phyloP scores from a whole-genome alignment of 2,888 invertebrate species.

The Chaetogeoica ovagalla region DNA sequence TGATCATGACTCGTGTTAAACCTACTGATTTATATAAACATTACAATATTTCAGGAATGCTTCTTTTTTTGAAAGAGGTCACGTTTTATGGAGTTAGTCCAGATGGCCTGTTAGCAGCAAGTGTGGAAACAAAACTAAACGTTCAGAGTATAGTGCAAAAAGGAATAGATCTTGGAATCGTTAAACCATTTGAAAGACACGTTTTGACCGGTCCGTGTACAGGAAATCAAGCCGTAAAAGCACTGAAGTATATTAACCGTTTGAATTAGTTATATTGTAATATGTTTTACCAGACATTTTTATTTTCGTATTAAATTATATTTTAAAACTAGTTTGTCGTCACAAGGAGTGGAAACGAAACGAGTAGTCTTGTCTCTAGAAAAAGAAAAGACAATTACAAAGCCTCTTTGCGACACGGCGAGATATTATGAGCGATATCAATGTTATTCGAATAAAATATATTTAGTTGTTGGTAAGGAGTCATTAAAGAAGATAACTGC shows the following conservation, averaged over 20 bases:
- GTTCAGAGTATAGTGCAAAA: constrained; percentile 20
- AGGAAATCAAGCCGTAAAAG: constrained; percentile 24
- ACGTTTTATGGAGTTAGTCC: constrained; percentile 20
- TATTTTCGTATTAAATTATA: background rate
- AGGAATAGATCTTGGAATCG: constrained; percentile 30
- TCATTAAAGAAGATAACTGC: background rate
- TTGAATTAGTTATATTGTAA: background rate
- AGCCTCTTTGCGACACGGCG: background rate
- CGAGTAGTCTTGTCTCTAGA: constrained; percentile 21
- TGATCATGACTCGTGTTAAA: background rate
- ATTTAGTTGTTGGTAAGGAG: constrained; percentile 26
- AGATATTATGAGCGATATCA: background rate
- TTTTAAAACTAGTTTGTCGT: constrained; percentile 16
- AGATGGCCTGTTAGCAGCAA: background rate
- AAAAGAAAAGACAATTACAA: background rate
- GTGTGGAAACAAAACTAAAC: constrained; percentile 3
- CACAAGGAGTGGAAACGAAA: constrained; percentile 23
- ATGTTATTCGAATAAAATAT: constrained; percentile 16
- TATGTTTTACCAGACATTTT: background rate
- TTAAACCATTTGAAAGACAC: constrained; percentile 20
- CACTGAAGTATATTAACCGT: constrained; percentile 19
- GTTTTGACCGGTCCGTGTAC: constrained; percentile 34
- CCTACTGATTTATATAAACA: background rate
- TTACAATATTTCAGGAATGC: constrained; percentile 23
- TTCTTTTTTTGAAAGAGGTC: constrained; percentile 3